phyloP scores from a whole-genome alignment of 2,888 invertebrate genomes.

The Nephrotoma flavescens region DNA sequence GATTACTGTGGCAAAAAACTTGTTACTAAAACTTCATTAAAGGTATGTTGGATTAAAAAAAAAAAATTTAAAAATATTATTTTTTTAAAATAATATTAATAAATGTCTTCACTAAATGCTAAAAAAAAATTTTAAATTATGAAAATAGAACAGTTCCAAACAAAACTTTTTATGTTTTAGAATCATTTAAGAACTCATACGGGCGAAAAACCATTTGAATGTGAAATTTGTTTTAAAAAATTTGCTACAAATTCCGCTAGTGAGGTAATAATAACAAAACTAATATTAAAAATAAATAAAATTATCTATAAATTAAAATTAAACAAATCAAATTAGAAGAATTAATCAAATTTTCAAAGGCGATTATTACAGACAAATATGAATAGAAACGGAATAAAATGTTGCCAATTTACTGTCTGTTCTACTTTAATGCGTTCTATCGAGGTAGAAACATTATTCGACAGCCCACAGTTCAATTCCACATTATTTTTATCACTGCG shows the following conservation, averaged over 20 bases:
- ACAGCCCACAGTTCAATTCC: too few species aligned
- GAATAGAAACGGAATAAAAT: neutral
- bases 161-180: conserved; percentile 1
- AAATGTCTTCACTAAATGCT: neutral
- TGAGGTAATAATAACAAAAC: conserved; percentile 1
- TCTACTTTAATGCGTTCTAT: too few species aligned
- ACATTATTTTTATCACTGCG: too few species aligned
- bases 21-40: conserved; percentile 1
- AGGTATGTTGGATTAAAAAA: neutral
- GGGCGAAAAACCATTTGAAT: conserved; percentile 4
- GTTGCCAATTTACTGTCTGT: neutral
- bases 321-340: neutral
- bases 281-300: neutral
- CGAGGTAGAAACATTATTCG: too few species aligned
- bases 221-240: conserved; percentile 4
- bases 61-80: neutral
- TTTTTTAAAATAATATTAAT: neutral
- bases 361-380: neutral
- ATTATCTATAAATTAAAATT: neutral
- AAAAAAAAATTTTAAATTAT: neutral
- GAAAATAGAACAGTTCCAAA: neutral
- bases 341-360: neutral
- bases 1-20: conserved; percentile 2
- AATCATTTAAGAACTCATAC: conserved; percentile 4
- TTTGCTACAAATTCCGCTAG: conserved; percentile 1